phyloP scores from a whole-genome alignment of 2,888 invertebrate genomes.

The Seira sanloemensis region DNA sequence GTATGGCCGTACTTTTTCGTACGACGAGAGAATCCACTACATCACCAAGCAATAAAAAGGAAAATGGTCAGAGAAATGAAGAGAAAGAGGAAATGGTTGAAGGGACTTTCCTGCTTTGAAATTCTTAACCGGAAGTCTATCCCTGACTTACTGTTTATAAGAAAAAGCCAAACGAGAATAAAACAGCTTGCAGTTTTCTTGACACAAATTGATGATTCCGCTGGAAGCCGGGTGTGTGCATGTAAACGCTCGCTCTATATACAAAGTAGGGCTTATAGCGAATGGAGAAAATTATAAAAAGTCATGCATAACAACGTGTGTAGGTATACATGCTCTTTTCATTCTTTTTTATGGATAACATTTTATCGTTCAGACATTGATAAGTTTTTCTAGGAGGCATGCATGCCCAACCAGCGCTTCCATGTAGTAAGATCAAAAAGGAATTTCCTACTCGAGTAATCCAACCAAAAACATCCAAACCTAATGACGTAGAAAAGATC shows the following conservation, averaged over 20 bases:
- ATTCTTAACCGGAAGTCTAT: conserved; percentile 60
- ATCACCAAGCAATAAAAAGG: conserved; percentile 13
- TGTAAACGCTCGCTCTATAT: not conserved
- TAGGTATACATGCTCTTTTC: not conserved
- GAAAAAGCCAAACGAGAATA: conserved; percentile 24
- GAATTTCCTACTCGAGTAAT: not conserved
- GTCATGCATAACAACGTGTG: not conserved
- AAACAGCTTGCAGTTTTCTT: conserved; percentile 60
- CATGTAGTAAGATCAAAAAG: not conserved
- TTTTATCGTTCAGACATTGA: conserved; percentile 1
- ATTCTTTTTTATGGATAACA: not conserved
- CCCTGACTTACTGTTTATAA: conserved; percentile 30
- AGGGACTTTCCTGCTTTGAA: conserved; percentile 59
- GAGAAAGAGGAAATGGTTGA: conserved; percentile 62
- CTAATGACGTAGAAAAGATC: conserved; percentile 4
- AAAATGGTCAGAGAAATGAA: conserved; percentile 59
- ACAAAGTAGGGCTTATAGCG: conserved; percentile 29
- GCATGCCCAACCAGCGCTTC: not conserved
- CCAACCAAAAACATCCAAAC: not conserved
- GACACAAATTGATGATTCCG: conserved; percentile 62
- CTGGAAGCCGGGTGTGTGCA: conserved; percentile 37
- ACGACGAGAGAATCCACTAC: not conserved
- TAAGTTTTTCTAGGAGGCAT: conserved; percentile 1
- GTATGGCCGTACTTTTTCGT: not conserved
- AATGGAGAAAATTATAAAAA: conserved; percentile 4